Evolutionary conservation across 2,797 vertebrate species (phyloP), one percentile per base, ranked within the genome.

Genomic region (Gallinago solitaria): DNA sequence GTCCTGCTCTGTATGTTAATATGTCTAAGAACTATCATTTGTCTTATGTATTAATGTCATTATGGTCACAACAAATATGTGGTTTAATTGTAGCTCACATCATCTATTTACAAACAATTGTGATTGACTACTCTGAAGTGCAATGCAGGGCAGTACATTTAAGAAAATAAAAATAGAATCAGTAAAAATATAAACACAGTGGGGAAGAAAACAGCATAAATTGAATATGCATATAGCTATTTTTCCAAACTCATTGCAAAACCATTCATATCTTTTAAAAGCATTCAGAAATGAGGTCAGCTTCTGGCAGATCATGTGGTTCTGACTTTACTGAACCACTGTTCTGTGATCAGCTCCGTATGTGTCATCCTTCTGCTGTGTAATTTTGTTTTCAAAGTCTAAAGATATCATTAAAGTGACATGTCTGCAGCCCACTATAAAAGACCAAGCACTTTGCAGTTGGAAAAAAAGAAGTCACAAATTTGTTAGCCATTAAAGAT

Each of bases 361-460:
- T 98, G 97, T 68, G 95, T 97, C 96, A 97, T 80, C 97, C 97
- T 98, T 98, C 97, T 98, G 97, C 97, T 97, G 68, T 79, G 81
- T 87, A 97, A 96, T 96, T 96, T 93, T 93, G 35, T 91, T 94
- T 94, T 96, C 89, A 96, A 82, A 95, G 71, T 92, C 91, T 94
- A 84, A 97, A 97, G 78, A 97, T 81, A 43, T 83, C 70, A 95
- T 87, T 91, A 82, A 97, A 97, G 85, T 91, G 96, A 87, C 76
- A 96, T 69, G 75, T 94, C 89, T 81, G 69, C 90, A 92, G 54
- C 85, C 61, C 82, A 71, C 45, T 95, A 87, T 96, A 93, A 93
- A 92, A 96, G 33, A 77, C 51, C 1, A 24, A 69, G 57, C n/a
- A 71, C 50, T 95, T 56, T 71, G 41, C 50, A 82, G 23, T 37